Conservation (phyloP, 2,888 invertebrate species). For the Lomographa bimaculata region DNA sequence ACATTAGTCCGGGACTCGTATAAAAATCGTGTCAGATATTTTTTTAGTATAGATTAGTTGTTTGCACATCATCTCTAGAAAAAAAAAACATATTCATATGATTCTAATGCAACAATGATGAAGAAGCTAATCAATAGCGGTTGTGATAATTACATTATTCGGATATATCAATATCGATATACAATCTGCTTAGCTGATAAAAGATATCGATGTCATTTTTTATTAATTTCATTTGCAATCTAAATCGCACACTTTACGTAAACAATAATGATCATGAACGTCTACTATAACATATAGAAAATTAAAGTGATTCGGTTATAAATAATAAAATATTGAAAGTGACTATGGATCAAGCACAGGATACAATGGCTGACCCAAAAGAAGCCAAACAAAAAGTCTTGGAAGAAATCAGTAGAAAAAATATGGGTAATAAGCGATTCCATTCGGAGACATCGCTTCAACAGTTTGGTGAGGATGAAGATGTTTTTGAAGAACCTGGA, state of each 20-base stretch:
- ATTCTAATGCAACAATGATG: no score
- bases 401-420: conserved; percentile 61
- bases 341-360: conserved; percentile 11
- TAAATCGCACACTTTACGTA: conserved; percentile 52
- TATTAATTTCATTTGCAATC: conserved; percentile 68
- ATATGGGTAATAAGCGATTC: conserved; percentile 67
- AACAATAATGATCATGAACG: conserved; percentile 27
- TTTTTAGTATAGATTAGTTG: no score
- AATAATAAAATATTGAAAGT: no score
- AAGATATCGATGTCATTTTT: conserved; percentile 55
- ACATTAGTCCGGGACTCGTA: no score
- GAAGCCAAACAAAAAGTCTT: conserved; percentile 48
- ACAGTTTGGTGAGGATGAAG: conserved; percentile 57
- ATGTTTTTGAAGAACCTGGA: conserved; percentile 29
- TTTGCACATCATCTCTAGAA: no score
- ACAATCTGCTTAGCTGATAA: conserved; percentile 58
- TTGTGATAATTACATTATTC: conserved; percentile 56
- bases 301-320: conserved; percentile 1
- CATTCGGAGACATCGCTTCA: conserved; percentile 74
- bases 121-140: conserved; percentile 30
- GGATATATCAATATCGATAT: conserved; percentile 37
- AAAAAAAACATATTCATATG: no score
- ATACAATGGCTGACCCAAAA: conserved; percentile 53
- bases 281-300: conserved; percentile 25
- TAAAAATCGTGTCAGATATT: no score